phyloP scores from a whole-genome alignment of 1,140 invertebrate species.

The Drosophila littoralis region DNA sequence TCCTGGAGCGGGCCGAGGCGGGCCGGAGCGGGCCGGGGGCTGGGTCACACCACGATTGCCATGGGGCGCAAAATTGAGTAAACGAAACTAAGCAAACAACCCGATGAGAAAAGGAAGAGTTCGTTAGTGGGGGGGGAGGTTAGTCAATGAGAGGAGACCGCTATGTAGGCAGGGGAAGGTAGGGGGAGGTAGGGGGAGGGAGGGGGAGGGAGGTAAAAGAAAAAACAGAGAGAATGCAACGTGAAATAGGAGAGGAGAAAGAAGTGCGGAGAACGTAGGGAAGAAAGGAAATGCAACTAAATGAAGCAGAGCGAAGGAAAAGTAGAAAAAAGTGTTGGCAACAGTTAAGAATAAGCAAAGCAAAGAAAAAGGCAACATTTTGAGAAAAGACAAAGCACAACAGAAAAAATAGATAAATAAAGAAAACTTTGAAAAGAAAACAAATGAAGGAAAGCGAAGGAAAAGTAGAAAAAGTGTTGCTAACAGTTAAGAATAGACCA shows the following conservation, averaged over 20 bases:
- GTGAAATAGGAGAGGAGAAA: background rate
- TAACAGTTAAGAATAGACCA: no score
- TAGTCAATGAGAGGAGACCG: background rate
- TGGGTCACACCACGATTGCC: conserved; percentile 27
- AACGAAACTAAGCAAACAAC: conserved; percentile 33
- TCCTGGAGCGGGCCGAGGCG: background rate
- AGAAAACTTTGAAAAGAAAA: no score
- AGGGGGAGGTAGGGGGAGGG: background rate
- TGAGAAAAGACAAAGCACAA: no score
- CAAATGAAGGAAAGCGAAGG: background rate
- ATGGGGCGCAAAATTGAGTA: conserved; percentile 44
- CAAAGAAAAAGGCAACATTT: no score
- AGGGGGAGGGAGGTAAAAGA: background rate
- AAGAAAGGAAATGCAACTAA: background rate
- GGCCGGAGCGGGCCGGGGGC: background rate
- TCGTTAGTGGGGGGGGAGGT: background rate
- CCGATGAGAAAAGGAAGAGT: background rate
- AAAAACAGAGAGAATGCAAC: no score
- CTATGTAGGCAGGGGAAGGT: background rate
- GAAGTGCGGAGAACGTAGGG: no score
- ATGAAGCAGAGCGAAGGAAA: background rate
- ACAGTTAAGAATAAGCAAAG: no score
- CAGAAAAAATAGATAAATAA: no score
- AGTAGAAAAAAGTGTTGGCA: no score
- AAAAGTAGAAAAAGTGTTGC: background rate